Evolutionary conservation across 2,888 invertebrate genomes (phyloP).

Genomic region (Melanchra persicariae): DNA sequence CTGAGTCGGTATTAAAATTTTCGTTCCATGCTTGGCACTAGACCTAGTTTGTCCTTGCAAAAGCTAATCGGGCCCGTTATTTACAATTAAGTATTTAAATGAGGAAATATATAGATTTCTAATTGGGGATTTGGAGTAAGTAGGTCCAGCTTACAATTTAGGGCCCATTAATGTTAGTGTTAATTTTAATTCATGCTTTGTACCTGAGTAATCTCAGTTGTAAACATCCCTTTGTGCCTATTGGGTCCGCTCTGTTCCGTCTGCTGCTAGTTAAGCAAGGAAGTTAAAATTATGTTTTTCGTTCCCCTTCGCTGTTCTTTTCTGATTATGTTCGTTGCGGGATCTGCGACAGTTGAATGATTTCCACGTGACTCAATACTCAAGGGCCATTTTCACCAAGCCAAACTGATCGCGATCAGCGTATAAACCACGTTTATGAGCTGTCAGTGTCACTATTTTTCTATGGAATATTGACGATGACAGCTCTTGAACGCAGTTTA

Average conservation of each 20-base stretch:
- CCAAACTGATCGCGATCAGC: too few relatives aligned
- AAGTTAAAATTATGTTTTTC: not conserved
- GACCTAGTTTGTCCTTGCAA: not conserved
- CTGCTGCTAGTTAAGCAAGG: not conserved
- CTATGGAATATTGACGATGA: too few relatives aligned
- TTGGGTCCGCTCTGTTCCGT: not conserved
- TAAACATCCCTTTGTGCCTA: not conserved
- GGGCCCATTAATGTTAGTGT: not conserved
- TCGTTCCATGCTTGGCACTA: not conserved
- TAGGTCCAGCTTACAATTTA: not conserved
- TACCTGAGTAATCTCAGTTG: not conserved
- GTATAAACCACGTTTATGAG: too few relatives aligned
- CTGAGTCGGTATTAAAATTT: not conserved
- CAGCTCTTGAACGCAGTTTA: too few relatives aligned
- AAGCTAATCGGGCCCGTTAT: not conserved
- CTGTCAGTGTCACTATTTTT: too few relatives aligned
- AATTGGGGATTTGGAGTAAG: not conserved
- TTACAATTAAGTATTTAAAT: not conserved
- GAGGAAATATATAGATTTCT: slow-evolving; percentile 5
- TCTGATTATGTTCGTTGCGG: too few relatives aligned
- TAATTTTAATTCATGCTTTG: not conserved
- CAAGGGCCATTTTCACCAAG: too few relatives aligned
- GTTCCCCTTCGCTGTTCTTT: too few relatives aligned
- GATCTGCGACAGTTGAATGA: too few relatives aligned
- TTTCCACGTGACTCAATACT: not conserved